Base-by-base conservation (phyloP, 2,797 vertebrate species). In the Cichlasoma orientale region DNA sequence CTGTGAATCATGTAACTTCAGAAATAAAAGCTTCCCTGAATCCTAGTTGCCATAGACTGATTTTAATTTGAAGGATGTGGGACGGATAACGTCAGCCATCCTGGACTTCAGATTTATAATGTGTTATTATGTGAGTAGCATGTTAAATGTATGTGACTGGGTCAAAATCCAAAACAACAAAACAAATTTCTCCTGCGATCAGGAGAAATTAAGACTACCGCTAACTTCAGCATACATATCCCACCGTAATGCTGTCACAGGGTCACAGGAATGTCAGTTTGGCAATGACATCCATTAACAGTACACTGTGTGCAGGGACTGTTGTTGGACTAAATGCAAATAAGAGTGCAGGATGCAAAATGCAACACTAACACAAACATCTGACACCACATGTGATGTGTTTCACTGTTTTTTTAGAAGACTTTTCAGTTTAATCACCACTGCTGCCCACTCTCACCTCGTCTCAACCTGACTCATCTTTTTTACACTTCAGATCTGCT, bases 381-480 rank as follows among this genome's bases (percentile, higher is more conserved):
- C 71, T 55, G 53, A 66, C 25, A 14, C 54, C 8, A 38, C n/a
- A 5, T 56, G 69, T 55, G 12, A 44, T 21, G 16, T 31, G 63
- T 11, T n/a, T 52, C 44, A 50, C 63, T 27, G 18, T 56, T 16
- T 47, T 38, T 41, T 41, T 41, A n/a, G 12, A 36, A 53, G 16
- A 7, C 47, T 50, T 50, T 68, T 19, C 41, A 58, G 36, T 56
- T 68, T 25, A 63, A 56, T 77, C 78, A 77, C 16, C 69, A 1
- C 74, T n/a, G 36, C 63, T 61, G 75, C 75, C 68, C 52, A 77
- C 70, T 69, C 56, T 69, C 77, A 74, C 53, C 27, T 66, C 38
- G 5, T 29, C 53, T 66, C 57, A 72, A 61, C 61, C 77, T 80
- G 83, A 84, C 68, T 88, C 86, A 88, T 88, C 56, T 68, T 70